Percentiles rank a stretch among this genome's conserved stretches.
Evolutionary conservation across 2,888 invertebrate genomes (phyloP).

Genomic region (Tricholauxania praeusta): DNA sequence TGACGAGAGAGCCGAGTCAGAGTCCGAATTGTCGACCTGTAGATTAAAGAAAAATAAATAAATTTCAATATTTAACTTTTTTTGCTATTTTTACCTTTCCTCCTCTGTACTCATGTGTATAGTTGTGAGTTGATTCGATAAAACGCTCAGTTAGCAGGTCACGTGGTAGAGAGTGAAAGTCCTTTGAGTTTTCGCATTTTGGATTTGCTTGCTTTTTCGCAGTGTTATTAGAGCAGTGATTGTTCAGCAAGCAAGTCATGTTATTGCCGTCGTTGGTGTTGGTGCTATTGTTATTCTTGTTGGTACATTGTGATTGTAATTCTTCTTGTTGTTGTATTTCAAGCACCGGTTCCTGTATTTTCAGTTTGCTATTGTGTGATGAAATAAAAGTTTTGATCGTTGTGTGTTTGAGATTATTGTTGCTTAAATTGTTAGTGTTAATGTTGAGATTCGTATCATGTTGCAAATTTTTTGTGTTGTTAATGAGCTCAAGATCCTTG

Average conservation of each 20-base stretch:
- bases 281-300: slow-evolving; percentile 48
- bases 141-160: slow-evolving; percentile 53
- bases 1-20: slow-evolving; percentile 77
- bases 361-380: slow-evolving; percentile 34
- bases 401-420: slow-evolving; percentile 24
- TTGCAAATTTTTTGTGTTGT: slow-evolving; percentile 62
- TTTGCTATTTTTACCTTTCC: slow-evolving; percentile 56
- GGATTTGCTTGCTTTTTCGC: slow-evolving; percentile 18
- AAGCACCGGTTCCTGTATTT: slow-evolving; percentile 25
- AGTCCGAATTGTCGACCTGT: slow-evolving; percentile 70
- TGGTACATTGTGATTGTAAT: slow-evolving; percentile 41
- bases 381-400: slow-evolving; percentile 36
- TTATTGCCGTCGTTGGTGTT: slow-evolving; percentile 50
- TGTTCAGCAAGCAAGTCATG: neutral
- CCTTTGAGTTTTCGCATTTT: slow-evolving; percentile 31
- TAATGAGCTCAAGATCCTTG: slow-evolving; percentile 70
- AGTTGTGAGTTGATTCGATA: slow-evolving; percentile 50
- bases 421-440: slow-evolving; percentile 37
- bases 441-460: slow-evolving; percentile 46
- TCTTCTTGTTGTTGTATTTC: slow-evolving; percentile 29
- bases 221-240: slow-evolving; percentile 20
- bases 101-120: slow-evolving; percentile 53
- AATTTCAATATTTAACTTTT: no score
- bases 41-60: neutral
- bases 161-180: slow-evolving; percentile 51